Evolutionary conservation across 2,888 invertebrate genomes (phyloP).

Genomic region (Ennomos quercinarius): DNA sequence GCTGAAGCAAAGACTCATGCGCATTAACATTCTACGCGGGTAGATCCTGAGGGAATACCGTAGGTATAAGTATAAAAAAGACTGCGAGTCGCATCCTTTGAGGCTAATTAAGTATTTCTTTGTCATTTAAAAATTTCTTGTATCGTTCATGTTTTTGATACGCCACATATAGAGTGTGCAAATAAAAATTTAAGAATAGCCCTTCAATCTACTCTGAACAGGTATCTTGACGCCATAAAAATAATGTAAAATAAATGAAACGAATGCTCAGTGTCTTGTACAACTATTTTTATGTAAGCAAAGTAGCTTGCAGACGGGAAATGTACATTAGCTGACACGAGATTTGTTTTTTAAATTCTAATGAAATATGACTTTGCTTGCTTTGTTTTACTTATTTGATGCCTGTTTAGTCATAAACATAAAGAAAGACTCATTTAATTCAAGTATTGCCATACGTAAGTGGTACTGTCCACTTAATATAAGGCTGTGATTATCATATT

Average conservation of each 20-base stretch:
- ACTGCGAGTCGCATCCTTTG: constrained; percentile 66
- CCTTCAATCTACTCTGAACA: too few relatives aligned
- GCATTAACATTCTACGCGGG: constrained; percentile 51
- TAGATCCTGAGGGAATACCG: constrained; percentile 61
- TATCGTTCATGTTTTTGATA: constrained; percentile 58
- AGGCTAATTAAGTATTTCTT: constrained; percentile 73
- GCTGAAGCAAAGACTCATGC: constrained; percentile 26
- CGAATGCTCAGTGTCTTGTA: background rate
- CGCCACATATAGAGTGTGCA: constrained; percentile 38
- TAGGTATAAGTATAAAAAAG: constrained; percentile 40
- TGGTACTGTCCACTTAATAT: too few relatives aligned
- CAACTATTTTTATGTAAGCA: too few relatives aligned
- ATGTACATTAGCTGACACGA: constrained; percentile 4
- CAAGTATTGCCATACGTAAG: too few relatives aligned
- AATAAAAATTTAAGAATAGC: constrained; percentile 17
- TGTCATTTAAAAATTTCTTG: constrained; percentile 57
- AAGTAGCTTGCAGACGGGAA: too few relatives aligned
- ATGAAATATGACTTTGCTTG: constrained; percentile 4
- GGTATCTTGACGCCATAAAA: too few relatives aligned
- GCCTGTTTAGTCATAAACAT: too few relatives aligned
- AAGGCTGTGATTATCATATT: too few relatives aligned
- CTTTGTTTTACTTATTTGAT: background rate
- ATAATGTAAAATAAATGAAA: too few relatives aligned
- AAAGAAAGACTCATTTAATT: too few relatives aligned
- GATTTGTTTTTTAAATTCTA: background rate